These are phyloP conservation scores for Polydrusus cervinus DNA, from an alignment of 2,888 invertebrate species.

Conservation along the genomic window DNA sequence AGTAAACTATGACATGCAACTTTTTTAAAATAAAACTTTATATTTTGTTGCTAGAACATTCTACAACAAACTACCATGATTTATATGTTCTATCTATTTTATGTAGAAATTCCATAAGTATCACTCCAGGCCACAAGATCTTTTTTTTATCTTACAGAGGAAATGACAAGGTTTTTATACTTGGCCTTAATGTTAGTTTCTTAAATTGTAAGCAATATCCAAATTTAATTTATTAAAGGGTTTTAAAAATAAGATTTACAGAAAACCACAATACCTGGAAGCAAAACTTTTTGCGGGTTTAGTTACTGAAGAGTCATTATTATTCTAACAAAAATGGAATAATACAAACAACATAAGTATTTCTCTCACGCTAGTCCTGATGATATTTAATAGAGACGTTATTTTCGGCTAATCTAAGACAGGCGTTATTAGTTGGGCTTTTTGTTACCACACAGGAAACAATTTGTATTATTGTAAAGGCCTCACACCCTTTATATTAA, in stretches of 20 bases:
- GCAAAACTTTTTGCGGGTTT: constrained; percentile 17
- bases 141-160: no score
- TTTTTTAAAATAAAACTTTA: no score
- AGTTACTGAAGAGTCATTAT: neutral
- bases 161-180: no score
- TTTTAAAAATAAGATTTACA: neutral
- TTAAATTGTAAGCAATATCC: no score
- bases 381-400: constrained; percentile 43
- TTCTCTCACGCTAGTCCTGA: constrained; percentile 43
- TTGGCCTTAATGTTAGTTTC: no score
- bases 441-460: constrained; percentile 59
- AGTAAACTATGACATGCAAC: no score
- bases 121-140: no score
- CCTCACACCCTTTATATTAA: constrained; percentile 56
- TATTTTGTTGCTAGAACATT: no score
- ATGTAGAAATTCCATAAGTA: no score
- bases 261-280: constrained; percentile 6
- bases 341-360: constrained; percentile 14
- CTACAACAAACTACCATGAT: no score
- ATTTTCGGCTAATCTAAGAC: constrained; percentile 28
- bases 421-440: constrained; percentile 40
- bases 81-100: no score
- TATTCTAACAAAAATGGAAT: constrained; percentile 11
- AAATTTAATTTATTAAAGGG: no score
- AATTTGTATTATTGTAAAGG: constrained; percentile 58